phyloP scores from a whole-genome alignment of 2,888 invertebrate genomes.

The Abrostola tripartita region DNA sequence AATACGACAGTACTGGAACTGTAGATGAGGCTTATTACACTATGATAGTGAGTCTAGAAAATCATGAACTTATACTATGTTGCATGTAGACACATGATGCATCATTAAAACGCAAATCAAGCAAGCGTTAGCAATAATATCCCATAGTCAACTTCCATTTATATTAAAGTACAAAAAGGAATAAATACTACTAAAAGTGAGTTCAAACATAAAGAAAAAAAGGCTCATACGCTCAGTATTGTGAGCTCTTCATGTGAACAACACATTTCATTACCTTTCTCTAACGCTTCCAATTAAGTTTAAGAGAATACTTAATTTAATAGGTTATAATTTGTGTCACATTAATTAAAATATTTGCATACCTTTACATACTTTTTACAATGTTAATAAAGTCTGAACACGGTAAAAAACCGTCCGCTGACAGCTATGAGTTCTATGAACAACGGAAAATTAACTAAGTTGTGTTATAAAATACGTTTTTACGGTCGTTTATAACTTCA shows the following conservation, averaged over 20 bases:
- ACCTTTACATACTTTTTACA: conserved; percentile 29
- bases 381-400: conserved; percentile 31
- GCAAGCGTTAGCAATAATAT: no score
- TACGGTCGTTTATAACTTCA: conserved; percentile 60
- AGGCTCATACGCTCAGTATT: no score
- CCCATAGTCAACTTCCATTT: no score
- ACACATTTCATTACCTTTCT: neutral
- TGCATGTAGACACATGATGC: neutral
- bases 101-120: no score
- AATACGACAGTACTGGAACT: neutral
- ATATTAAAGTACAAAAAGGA: no score
- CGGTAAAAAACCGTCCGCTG: conserved; percentile 35
- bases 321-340: neutral
- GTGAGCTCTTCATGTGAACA: no score
- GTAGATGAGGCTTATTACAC: neutral
- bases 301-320: neutral
- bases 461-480: conserved; percentile 62
- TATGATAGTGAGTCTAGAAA: no score
- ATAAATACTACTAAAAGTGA: no score
- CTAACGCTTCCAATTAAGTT: neutral
- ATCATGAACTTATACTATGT: no score
- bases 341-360: conserved; percentile 48
- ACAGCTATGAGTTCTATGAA: conserved; percentile 50
- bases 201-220: no score
- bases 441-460: conserved; percentile 65